Evolutionary conservation across 2,888 invertebrate species (phyloP).

Genomic region (Alviniconcha strummeri): DNA sequence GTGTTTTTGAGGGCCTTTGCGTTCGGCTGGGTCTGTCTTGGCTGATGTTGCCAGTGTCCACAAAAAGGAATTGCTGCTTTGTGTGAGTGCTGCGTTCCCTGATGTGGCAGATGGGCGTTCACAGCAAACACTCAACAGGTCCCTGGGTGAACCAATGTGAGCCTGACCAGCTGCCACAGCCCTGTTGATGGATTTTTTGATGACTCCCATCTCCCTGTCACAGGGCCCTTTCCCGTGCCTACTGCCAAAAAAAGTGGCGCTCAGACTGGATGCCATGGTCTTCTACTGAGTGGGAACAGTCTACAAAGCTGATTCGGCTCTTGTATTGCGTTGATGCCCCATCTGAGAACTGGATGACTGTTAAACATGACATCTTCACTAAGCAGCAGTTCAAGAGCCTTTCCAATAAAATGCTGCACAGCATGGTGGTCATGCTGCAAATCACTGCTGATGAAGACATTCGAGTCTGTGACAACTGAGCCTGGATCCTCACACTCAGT

Average conservation of each 20-base stretch:
- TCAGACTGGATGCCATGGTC: background rate
- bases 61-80: background rate
- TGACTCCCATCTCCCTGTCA: background rate
- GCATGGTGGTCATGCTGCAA: background rate
- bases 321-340: background rate
- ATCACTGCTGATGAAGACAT: background rate
- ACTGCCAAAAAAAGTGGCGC: conserved; percentile 13
- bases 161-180: background rate
- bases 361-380: background rate
- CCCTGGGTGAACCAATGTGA: background rate
- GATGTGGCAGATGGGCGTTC: background rate
- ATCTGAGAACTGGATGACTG: background rate
- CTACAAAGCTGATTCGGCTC: background rate
- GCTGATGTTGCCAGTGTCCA: background rate
- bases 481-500: background rate
- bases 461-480: background rate
- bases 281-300: background rate
- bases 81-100: background rate
- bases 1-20: background rate
- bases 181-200: background rate
- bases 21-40: too few species aligned
- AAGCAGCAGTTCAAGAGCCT: background rate
- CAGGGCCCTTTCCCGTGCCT: conserved; percentile 9
- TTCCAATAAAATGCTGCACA: background rate
- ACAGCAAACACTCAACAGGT: background rate